A percentile compares a stretch with the other conserved stretches of the same genome.
Evolutionary conservation across 2,113 vertebrate genomes (phyloP).

Genomic region (Indicator maculatus): DNA sequence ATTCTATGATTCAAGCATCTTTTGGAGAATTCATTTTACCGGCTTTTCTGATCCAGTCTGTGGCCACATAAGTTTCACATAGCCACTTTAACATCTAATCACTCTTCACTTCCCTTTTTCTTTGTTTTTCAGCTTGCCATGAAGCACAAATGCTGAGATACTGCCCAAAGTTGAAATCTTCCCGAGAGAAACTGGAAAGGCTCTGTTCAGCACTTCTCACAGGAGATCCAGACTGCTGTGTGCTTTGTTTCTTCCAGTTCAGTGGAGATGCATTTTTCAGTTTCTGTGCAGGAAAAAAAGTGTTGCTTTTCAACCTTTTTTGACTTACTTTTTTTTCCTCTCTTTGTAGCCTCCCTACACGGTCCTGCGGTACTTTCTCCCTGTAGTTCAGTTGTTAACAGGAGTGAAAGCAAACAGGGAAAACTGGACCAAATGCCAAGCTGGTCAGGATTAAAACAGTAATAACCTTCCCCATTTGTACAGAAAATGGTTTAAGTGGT

Average conservation of each 20-base stretch:
- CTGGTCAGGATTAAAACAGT: conserved; percentile 40
- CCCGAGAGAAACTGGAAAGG: conserved; percentile 63
- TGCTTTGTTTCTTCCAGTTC: conserved; percentile 60
- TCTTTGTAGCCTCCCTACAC: conserved; percentile 65
- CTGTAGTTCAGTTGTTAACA: conserved; percentile 45
- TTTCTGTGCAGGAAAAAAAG: conserved; percentile 50
- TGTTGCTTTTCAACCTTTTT: conserved; percentile 59
- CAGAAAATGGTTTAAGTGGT: conserved; percentile 28
- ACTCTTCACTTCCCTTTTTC: background rate
- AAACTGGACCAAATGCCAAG: conserved; percentile 70
- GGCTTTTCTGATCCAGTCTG: background rate
- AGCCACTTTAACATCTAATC: rapidly evolving
- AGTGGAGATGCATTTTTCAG: conserved; percentile 64
- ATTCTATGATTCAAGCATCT: background rate
- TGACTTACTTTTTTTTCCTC: conserved; percentile 54
- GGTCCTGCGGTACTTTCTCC: conserved; percentile 50
- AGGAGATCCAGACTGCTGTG: conserved; percentile 61
- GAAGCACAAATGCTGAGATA: conserved; percentile 96
- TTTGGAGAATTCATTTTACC: background rate
- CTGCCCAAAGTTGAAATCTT: conserved; percentile 71
- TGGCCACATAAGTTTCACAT: background rate
- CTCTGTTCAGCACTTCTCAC: conserved; percentile 60
- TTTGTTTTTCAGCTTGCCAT: conserved; percentile 88
- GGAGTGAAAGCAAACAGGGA: conserved; percentile 28
- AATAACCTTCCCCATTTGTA: background rate